Conservation (phyloP, 2,113 vertebrate species). For the Arizona elegans region DNA sequence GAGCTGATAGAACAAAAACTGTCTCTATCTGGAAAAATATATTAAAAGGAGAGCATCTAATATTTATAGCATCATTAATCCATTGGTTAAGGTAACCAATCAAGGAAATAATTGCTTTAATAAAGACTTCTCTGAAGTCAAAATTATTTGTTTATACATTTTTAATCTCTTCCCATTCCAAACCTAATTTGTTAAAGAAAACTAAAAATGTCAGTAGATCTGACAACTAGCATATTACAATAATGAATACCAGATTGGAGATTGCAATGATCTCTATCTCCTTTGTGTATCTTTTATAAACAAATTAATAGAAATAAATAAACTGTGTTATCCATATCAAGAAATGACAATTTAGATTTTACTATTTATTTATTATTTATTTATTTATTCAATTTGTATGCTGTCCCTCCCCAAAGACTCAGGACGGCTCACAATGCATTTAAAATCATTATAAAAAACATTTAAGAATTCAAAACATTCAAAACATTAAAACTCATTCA, state of each 20-base stretch:
- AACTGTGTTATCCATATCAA: not conserved
- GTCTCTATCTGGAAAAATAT: not conserved
- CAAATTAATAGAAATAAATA: not conserved
- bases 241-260: not conserved
- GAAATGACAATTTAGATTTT: not conserved
- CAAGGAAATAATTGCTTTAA: not conserved
- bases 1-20: not conserved
- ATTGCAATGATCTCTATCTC: not conserved
- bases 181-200: not conserved
- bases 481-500: no score
- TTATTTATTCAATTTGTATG: no score
- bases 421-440: no score
- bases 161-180: not conserved
- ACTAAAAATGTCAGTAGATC: not conserved
- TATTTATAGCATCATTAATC: conserved; percentile 11
- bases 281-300: not conserved
- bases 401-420: no score
- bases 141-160: conserved; percentile 1
- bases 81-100: not conserved
- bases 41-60: not conserved
- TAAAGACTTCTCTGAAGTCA: not conserved
- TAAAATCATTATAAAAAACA: no score
- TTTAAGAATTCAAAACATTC: no score
- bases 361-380: no score
- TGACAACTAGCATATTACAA: not conserved